Conservation (phyloP, 2,797 vertebrate genomes). For the Poeciliopsis infans region DNA sequence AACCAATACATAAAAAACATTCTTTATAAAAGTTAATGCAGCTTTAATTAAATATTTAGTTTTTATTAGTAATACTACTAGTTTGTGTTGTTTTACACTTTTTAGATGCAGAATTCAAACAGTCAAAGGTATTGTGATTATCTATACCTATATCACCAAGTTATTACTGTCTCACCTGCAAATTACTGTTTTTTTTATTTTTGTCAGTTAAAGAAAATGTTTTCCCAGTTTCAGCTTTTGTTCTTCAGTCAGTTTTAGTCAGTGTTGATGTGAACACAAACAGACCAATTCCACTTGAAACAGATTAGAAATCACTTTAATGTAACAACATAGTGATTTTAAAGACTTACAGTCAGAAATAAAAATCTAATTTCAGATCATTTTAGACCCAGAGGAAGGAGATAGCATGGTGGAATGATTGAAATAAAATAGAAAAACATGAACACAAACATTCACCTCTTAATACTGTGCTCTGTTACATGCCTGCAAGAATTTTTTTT, state of each 20-base stretch:
- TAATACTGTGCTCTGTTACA: constrained; percentile 80
- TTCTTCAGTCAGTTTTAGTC: background rate
- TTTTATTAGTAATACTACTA: too few relatives aligned
- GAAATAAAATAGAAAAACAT: constrained; percentile 70
- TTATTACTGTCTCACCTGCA: too few relatives aligned
- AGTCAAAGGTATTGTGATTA: too few relatives aligned
- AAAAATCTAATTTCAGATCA: constrained; percentile 60
- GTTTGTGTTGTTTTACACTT: too few relatives aligned
- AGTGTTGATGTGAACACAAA: background rate
- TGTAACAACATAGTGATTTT: constrained; percentile 70
- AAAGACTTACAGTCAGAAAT: constrained; percentile 74
- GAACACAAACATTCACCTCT: constrained; percentile 66
- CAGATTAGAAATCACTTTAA: constrained; percentile 67
- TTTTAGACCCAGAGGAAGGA: constrained; percentile 51
- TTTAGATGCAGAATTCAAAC: too few relatives aligned
- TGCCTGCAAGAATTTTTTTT: constrained; percentile 41
- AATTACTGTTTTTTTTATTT: too few relatives aligned
- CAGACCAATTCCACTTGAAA: background rate
- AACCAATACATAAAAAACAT: too few relatives aligned
- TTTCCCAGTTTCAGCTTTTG: too few relatives aligned
- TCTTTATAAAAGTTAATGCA: too few relatives aligned
- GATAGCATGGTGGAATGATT: constrained; percentile 74
- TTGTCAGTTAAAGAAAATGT: too few relatives aligned
- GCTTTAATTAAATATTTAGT: too few relatives aligned
- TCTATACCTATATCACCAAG: too few relatives aligned